Conservation (phyloP, 64 coral and sea anemone genomes). For the Orbicella faveolata region DNA sequence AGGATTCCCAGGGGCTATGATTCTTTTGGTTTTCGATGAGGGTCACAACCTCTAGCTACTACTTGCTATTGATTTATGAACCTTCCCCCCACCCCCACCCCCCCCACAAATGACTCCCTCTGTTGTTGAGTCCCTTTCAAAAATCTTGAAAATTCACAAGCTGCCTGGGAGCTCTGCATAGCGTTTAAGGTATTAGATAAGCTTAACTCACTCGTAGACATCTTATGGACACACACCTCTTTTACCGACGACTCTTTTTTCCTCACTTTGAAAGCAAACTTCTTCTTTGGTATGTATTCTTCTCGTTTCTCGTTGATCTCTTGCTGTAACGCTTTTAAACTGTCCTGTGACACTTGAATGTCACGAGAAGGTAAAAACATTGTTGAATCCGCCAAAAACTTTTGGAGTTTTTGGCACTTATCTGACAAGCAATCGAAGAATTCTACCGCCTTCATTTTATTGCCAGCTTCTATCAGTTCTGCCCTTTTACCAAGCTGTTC, state of each 20-base stretch:
- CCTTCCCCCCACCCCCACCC: neutral
- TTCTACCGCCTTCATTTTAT: slow-evolving; percentile 63
- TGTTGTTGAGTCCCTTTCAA: neutral
- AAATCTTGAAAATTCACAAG: too few relatives aligned
- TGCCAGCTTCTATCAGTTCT: slow-evolving; percentile 24
- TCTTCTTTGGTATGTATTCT: slow-evolving; percentile 91
- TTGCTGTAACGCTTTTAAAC: slow-evolving; percentile 71
- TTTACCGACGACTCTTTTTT: slow-evolving; percentile 65
- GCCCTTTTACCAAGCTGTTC: slow-evolving; percentile 48
- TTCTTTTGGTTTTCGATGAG: too few relatives aligned
- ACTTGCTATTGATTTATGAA: too few relatives aligned
- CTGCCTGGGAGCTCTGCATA: too few relatives aligned
- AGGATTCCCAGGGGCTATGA: too few relatives aligned
- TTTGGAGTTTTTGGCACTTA: slow-evolving; percentile 86
- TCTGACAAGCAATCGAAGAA: slow-evolving; percentile 73
- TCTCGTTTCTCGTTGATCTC: slow-evolving; percentile 81
- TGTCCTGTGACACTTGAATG: slow-evolving; percentile 67
- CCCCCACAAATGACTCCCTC: neutral
- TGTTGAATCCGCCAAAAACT: slow-evolving; percentile 85
- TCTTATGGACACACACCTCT: neutral
- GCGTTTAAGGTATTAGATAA: too few relatives aligned
- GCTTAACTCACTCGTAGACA: too few relatives aligned
- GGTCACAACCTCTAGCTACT: too few relatives aligned
- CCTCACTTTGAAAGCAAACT: slow-evolving; percentile 84
- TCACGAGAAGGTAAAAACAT: slow-evolving; percentile 71